Percentiles rank a stretch among this genome's conserved stretches.
Evolutionary conservation across 2,797 vertebrate species (phyloP).

Genomic region (Ficedula albicollis): DNA sequence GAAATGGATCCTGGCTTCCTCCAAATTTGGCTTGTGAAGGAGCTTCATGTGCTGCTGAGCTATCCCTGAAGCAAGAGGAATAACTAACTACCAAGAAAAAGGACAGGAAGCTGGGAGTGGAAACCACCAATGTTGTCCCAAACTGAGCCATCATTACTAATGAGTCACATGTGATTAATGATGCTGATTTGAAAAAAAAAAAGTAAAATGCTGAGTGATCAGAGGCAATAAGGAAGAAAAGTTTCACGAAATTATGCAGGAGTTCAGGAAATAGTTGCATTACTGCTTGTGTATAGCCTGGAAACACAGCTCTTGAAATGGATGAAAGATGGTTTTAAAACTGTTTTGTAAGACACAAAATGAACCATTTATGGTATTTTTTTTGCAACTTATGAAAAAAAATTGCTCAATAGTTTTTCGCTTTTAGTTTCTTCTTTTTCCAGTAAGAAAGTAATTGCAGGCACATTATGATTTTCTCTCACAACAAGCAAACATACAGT

Average conservation of each 20-base stretch:
- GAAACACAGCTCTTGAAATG: not conserved
- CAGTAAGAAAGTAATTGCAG: not conserved
- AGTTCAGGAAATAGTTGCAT: not conserved
- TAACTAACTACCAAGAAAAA: not conserved
- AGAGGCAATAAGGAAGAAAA: not conserved
- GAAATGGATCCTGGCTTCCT: not conserved
- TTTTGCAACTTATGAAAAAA: not conserved
- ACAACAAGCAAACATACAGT: not conserved
- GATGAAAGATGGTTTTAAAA: not conserved
- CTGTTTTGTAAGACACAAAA: not conserved
- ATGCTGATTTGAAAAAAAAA: not conserved
- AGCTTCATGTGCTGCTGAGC: not conserved
- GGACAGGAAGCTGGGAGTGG: not conserved
- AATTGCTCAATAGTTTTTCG: not conserved
- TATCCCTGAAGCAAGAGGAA: not conserved
- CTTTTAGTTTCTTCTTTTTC: not conserved
- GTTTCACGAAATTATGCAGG: not conserved
- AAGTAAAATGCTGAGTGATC: not conserved
- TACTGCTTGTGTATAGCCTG: not conserved
- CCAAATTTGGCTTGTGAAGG: not conserved
- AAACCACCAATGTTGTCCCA: not conserved
- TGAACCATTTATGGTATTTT: not conserved
- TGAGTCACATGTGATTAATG: not conserved
- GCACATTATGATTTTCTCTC: not conserved
- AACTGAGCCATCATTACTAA: not conserved